phyloP scores from a whole-genome alignment of 2,113 vertebrate species.

The human (Homo sapiens) region GRCh38 chr20:44181001-44181500 shows the following conservation, averaged over 20 bases:
- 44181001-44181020: conserved; percentile 81
- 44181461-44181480: conserved; percentile 2
- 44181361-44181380: background rate
- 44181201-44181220: background rate
- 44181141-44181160: background rate
- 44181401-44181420: background rate
- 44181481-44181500: background rate
- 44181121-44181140: background rate
- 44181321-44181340: background rate
- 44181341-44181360: background rate
- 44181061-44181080: background rate
- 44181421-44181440: background rate
- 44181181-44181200: background rate
- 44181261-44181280: background rate
- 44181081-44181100: background rate
- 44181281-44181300: background rate
- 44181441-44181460: background rate
- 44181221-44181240: background rate
- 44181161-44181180: background rate
- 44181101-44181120: background rate
- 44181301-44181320: background rate
- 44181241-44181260: background rate
- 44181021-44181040: conserved; percentile 60
- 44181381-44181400: background rate
- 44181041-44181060: background rate